Evolutionary conservation across 2,888 invertebrate species (phyloP).

Genomic region (Gerris lacustris): DNA sequence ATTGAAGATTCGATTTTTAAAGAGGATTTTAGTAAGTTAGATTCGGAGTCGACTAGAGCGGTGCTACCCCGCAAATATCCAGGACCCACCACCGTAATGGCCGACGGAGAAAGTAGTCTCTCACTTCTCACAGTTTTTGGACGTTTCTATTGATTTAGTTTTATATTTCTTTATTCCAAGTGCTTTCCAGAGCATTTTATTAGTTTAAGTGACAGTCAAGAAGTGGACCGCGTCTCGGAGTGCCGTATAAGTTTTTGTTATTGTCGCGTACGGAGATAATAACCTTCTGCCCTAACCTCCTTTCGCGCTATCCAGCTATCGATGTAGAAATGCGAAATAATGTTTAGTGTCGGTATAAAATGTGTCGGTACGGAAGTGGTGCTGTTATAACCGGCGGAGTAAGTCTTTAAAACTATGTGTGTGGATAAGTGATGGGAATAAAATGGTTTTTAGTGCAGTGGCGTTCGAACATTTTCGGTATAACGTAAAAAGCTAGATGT

Average conservation of each 20-base stretch:
- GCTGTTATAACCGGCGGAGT: constrained; percentile 24
- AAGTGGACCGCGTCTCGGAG: neutral
- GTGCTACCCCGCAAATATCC: neutral
- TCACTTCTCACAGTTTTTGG: constrained; percentile 1
- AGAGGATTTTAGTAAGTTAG: neutral
- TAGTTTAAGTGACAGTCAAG: neutral
- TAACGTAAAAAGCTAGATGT: constrained; percentile 38
- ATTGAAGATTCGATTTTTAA: neutral
- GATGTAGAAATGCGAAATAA: constrained; percentile 60
- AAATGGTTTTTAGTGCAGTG: constrained; percentile 32
- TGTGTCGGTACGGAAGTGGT: constrained; percentile 27
- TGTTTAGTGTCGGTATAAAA: constrained; percentile 49
- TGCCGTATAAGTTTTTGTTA: constrained; percentile 30
- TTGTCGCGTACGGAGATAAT: constrained; percentile 47
- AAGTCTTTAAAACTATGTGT: constrained; percentile 23
- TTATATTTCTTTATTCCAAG: neutral
- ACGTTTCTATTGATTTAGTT: constrained; percentile 3
- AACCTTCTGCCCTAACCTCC: constrained; percentile 63
- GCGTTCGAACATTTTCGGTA: constrained; percentile 33
- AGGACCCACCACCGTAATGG: neutral
- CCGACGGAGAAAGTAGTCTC: constrained; percentile 5
- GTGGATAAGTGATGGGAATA: constrained; percentile 32
- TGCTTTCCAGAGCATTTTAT: neutral
- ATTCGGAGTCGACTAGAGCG: neutral
- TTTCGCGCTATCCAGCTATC: constrained; percentile 49